Evolutionary conservation across 2,888 invertebrate species (phyloP).

Genomic region (Leptarthrus brevirostris): DNA sequence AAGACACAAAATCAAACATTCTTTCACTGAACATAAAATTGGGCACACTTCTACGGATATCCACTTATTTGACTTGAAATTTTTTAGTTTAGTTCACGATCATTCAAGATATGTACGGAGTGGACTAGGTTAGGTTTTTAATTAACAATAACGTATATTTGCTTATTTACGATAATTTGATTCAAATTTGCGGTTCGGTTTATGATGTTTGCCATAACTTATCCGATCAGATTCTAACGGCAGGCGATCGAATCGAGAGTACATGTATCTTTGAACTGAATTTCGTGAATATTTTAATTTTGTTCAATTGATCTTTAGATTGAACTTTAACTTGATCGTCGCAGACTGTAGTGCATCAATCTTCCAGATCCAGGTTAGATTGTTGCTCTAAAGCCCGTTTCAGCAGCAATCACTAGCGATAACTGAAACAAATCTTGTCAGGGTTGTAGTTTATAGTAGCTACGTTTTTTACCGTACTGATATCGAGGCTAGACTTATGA

Average conservation of each 20-base stretch:
- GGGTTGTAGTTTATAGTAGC: not conserved
- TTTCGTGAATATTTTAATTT: conserved; percentile 23
- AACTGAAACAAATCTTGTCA: not conserved
- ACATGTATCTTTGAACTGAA: not conserved
- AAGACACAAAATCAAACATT: no score
- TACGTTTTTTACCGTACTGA: no score
- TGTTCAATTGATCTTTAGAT: conserved; percentile 16
- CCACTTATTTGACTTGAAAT: no score
- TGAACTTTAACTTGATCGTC: conserved; percentile 22
- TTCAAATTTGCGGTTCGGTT: no score
- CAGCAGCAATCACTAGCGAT: not conserved
- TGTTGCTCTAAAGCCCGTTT: not conserved
- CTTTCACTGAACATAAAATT: no score
- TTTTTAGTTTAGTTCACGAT: no score
- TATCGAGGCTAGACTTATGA: no score
- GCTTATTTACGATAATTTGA: no score
- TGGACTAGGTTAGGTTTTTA: no score
- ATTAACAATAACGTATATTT: no score
- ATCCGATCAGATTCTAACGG: not conserved
- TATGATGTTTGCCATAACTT: not conserved
- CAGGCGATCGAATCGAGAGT: not conserved
- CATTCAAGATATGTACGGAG: no score
- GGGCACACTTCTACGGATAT: no score
- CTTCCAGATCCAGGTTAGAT: not conserved
- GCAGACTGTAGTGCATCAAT: not conserved